Evolutionary conservation across 2,888 invertebrate genomes (phyloP), one percentile per base, ranked within the genome.

Genomic region (Sisyra terminalis): DNA sequence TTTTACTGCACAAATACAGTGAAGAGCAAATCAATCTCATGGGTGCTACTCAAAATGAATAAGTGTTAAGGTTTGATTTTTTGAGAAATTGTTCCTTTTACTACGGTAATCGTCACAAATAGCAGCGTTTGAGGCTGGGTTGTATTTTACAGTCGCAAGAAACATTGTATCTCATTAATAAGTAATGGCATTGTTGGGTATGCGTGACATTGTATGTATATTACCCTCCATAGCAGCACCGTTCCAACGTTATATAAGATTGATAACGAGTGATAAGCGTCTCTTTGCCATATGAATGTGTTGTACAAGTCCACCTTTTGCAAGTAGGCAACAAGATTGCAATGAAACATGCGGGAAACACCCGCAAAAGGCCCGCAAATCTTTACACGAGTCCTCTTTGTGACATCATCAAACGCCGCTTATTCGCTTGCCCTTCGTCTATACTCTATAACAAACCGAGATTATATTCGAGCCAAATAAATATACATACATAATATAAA

Each of bases 181-280:
- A 58, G 57, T 58, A 59, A 60, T 59, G 51, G 55, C 57, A 57
- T 57, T 57, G 57, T 57, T 47, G 55, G 53, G 51, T 55, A 55
- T 57, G 57, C 59, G 58, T 59, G 60, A 60, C 58, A 60, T 59
- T 59, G 59, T 60, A 60, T 60, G 60, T 57, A 60, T 59, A 60
- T 60, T 59, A 59, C 50, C 47, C 50, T 51, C 47, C 46, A 45
- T 46, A 34, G 41, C 52, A 14, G 38, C 15, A 17, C 18, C 38
- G 38, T 17, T 34, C 15, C 34, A n/a, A 34, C 51, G 52, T 53
- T 51, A 52, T 52, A 50, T 50, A 50, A 54, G 54, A 54, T 56
- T 54, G 56, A 57, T 56, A 56, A 56, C 52, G 50, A 48, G 42
- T 52, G 57, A 57, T 57, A 57, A 55, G 51, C 50, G 34, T 34